Percentiles rank a stretch among this genome's conserved stretches.
Evolutionary conservation across 2,888 invertebrate genomes (phyloP).

Genomic region (Callosobruchus maculatus): DNA sequence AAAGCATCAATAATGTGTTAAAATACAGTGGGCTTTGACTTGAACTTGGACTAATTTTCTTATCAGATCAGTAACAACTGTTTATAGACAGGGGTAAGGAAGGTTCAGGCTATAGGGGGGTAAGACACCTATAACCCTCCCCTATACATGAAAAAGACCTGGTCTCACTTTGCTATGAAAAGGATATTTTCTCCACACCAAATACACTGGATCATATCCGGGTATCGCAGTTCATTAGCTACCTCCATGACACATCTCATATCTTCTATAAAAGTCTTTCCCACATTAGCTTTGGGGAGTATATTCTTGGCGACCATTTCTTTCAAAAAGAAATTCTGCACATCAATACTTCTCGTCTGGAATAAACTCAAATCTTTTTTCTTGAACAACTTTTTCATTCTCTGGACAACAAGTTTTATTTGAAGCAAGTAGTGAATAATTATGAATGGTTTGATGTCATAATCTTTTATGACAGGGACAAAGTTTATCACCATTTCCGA

Average conservation of each 20-base stretch:
- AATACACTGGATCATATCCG: slow-evolving; percentile 34
- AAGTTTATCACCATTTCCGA: slow-evolving; percentile 37
- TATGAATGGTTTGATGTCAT: slow-evolving; percentile 38
- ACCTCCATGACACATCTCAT: slow-evolving; percentile 33
- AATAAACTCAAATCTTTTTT: slow-evolving; percentile 29
- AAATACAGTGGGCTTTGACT: too few relatives aligned
- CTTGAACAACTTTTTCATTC: slow-evolving; percentile 34
- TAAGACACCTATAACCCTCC: too few relatives aligned
- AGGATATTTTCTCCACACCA: slow-evolving; percentile 45
- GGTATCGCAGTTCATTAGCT: slow-evolving; percentile 38
- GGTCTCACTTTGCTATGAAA: too few relatives aligned
- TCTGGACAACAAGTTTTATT: slow-evolving; percentile 35
- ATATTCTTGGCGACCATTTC: slow-evolving; percentile 36
- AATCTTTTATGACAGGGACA: slow-evolving; percentile 30
- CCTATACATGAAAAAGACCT: too few relatives aligned
- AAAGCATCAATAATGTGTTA: too few relatives aligned
- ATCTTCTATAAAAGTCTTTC: slow-evolving; percentile 35
- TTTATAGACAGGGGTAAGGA: too few relatives aligned
- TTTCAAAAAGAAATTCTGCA: slow-evolving; percentile 40
- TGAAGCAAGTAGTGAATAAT: slow-evolving; percentile 38
- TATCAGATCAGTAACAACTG: too few relatives aligned
- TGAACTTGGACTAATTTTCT: too few relatives aligned
- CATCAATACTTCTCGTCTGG: slow-evolving; percentile 38
- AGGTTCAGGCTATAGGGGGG: too few relatives aligned
- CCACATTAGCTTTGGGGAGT: slow-evolving; percentile 37